phyloP scores from a whole-genome alignment of 2,797 vertebrate species.

The Hyperoplus immaculatus region DNA sequence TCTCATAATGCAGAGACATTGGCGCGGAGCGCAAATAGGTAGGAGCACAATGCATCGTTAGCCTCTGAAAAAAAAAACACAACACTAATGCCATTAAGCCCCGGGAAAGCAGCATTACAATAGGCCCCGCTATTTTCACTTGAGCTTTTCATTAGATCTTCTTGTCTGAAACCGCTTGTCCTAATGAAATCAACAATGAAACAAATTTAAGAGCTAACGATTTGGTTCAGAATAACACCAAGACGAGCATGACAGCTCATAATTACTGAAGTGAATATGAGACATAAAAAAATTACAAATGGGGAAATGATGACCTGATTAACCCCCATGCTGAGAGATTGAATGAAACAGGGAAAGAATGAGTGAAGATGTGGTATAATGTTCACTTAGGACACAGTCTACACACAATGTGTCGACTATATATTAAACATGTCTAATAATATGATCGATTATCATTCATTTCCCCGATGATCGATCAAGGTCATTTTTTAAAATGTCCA shows the following conservation, averaged over 20 bases:
- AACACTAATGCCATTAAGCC: constrained; percentile 81
- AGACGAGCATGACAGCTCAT: constrained; percentile 44
- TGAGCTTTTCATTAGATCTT: constrained; percentile 75
- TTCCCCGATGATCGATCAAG: too few species aligned
- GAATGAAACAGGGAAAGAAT: constrained; percentile 10
- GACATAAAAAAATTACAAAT: constrained; percentile 39
- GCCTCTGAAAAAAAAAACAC: constrained; percentile 87
- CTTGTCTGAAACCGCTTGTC: constrained; percentile 71
- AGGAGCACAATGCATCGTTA: constrained; percentile 88
- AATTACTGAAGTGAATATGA: constrained; percentile 43
- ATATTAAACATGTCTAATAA: neutral
- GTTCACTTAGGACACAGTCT: neutral
- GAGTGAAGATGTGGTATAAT: neutral
- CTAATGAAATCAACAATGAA: constrained; percentile 76
- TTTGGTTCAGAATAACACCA: constrained; percentile 50
- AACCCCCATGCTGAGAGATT: constrained; percentile 1
- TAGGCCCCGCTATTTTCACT: constrained; percentile 78
- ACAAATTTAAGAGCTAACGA: constrained; percentile 66
- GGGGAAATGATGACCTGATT: constrained; percentile 38
- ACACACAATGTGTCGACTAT: neutral
- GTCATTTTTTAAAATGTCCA: too few species aligned
- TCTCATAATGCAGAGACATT: constrained; percentile 87
- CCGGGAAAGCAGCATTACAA: constrained; percentile 76
- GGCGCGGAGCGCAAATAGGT: constrained; percentile 87
- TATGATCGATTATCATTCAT: too few species aligned